Base-by-base conservation (phyloP, 2,113 vertebrate genomes). In the Echinops telfairi region DNA sequence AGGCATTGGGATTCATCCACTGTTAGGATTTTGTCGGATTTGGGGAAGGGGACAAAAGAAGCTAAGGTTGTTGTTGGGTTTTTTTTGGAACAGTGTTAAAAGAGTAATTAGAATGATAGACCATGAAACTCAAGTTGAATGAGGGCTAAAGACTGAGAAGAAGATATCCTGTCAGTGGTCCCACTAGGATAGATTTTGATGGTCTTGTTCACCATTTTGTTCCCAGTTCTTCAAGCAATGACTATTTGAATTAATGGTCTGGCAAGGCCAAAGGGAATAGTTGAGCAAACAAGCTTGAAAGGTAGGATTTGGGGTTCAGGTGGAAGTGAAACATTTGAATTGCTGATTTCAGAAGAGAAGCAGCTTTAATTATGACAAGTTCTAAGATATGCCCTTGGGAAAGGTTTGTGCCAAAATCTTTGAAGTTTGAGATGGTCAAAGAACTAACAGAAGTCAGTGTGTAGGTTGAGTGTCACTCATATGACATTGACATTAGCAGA, bases 281-380 rank as follows among this genome's bases (percentile, higher is more conserved):
- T 60, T 80, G 60, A 78, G 78, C 70, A 90, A 58, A 17, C 29
- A 92, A 82, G 36, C 36, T 38, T 86, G 82, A 79, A 64, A 31
- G 31, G 4, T 73, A 22, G n/a, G 29, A 2, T 71, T 68, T 64
- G 27, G n/a, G 29, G 3, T 71, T 76, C 80, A 88, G 25, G 31
- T 83, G 68, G 75, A 84, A 66, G 29, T 86, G n/a, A 43, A 27
- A 43, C 66, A 14, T 87, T 88, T 87, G 47, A 83, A 66, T 79
- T 79, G 66, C 64, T 68, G 38, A 83, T 43, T 57, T 84, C 53
- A 95, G 73, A 87, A 79, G 57, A 83, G 53, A 78, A 43, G 22
- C 40, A 57, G 31, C 90, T 77, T 80, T 83, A 91, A 80, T 16
- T 94, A 79, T 84, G 36, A 47, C 40, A 76, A 73, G 10, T 68